A percentile compares a stretch with the other conserved stretches of the same genome.
phyloP scores from a whole-genome alignment of 2,113 vertebrate species.

The Eretmochelys imbricata region DNA sequence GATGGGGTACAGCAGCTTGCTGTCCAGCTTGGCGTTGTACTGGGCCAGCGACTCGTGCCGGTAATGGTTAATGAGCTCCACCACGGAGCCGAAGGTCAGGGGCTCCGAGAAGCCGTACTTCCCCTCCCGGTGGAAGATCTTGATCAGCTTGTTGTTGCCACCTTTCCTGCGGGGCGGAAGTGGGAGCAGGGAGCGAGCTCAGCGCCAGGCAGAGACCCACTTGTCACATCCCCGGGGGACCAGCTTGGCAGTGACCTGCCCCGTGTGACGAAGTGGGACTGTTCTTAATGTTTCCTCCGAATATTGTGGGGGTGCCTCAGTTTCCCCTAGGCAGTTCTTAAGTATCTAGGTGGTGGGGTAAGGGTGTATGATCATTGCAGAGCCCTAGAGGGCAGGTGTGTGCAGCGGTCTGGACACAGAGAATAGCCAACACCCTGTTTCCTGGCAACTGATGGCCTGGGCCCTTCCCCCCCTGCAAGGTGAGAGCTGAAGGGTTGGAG shows the following conservation, averaged over 20 bases:
- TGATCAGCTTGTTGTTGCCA: constrained; percentile 87
- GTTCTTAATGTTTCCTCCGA: too few relatives aligned
- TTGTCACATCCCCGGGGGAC: not conserved
- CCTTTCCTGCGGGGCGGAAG: constrained; percentile 72
- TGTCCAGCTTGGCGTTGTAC: constrained; percentile 87
- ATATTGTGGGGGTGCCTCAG: too few relatives aligned
- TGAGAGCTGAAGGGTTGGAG: too few relatives aligned
- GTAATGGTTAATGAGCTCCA: constrained; percentile 87
- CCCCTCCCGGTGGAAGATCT: constrained; percentile 85
- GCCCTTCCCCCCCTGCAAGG: too few relatives aligned
- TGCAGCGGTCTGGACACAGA: too few relatives aligned
- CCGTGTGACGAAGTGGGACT: not conserved
- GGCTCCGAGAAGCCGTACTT: constrained; percentile 87
- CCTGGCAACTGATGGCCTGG: too few relatives aligned
- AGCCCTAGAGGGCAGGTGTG: too few relatives aligned
- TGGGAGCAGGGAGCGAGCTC: not conserved
- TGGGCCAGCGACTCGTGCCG: constrained; percentile 84
- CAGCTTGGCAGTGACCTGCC: not conserved
- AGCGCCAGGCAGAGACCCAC: fast-evolving
- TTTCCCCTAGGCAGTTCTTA: too few relatives aligned
- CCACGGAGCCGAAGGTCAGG: constrained; percentile 81
- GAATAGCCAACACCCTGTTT: too few relatives aligned
- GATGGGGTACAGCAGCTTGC: constrained; percentile 84
- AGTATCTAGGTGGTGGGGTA: too few relatives aligned
- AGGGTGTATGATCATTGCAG: too few relatives aligned